Evolutionary conservation across 2,888 invertebrate species (phyloP).

Genomic region (Drosophila sordidapex): DNA sequence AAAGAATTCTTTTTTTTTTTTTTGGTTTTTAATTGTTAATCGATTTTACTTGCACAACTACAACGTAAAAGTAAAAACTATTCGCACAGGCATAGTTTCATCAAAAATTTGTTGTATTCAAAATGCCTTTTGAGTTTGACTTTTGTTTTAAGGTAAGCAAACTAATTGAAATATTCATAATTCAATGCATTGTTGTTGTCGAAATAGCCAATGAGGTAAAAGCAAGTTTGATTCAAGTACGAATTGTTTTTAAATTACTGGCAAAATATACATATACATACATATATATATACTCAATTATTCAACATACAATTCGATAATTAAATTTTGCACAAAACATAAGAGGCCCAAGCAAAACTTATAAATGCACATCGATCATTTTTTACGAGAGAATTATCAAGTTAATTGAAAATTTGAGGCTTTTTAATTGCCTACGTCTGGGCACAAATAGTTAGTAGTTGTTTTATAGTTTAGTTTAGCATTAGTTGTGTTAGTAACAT

Average conservation of each 20-base stretch:
- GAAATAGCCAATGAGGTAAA: constrained; percentile 48
- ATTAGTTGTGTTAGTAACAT: constrained; percentile 42
- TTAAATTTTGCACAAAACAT: constrained; percentile 29
- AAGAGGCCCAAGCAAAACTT: constrained; percentile 41
- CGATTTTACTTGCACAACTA: constrained; percentile 70
- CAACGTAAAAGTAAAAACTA: constrained; percentile 60
- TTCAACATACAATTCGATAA: constrained; percentile 37
- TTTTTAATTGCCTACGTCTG: constrained; percentile 10
- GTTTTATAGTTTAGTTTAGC: constrained; percentile 15
- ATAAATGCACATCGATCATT: constrained; percentile 43
- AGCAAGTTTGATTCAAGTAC: constrained; percentile 30
- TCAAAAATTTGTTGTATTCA: constrained; percentile 20
- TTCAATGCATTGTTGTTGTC: constrained; percentile 56
- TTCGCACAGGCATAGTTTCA: constrained; percentile 55
- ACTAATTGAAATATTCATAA: constrained; percentile 36
- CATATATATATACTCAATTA: constrained; percentile 8
- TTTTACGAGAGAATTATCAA: constrained; percentile 8
- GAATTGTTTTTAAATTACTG: constrained; percentile 18
- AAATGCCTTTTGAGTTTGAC: constrained; percentile 33
- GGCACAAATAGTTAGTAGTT: constrained; percentile 30
- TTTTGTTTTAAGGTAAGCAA: constrained; percentile 34
- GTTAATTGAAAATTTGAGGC: constrained; percentile 34
- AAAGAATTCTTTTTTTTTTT: neutral
- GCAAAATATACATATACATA: constrained; percentile 1
- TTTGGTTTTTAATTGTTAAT: constrained; percentile 37